Conservation (phyloP, 2,888 invertebrate genomes). For the Caenorhabditis sp. region DNA sequence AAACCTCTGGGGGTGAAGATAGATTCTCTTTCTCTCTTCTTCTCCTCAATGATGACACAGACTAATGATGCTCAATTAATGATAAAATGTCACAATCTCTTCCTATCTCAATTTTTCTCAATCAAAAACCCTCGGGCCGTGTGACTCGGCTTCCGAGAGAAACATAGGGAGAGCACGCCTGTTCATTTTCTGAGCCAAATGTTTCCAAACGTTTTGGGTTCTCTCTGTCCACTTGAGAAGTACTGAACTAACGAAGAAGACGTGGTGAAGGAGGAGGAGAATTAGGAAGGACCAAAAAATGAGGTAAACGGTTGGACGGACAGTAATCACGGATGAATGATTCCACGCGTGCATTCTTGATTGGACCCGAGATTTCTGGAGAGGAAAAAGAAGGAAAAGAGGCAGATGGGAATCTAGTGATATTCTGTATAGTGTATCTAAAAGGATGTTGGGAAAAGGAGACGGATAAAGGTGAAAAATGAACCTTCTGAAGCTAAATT, state of each 20-base stretch:
- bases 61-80: slow-evolving; percentile 58
- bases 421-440: slow-evolving; percentile 7
- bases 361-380: not conserved
- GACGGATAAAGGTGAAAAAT: not conserved
- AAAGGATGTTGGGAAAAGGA: not conserved
- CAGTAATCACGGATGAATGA: slow-evolving; percentile 35
- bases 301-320: slow-evolving; percentile 34
- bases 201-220: slow-evolving; percentile 31
- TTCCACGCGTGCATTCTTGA: slow-evolving; percentile 1
- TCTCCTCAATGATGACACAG: slow-evolving; percentile 30
- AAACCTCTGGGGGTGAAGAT: slow-evolving; percentile 8
- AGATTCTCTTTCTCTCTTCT: slow-evolving; percentile 14
- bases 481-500: too few relatives aligned
- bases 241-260: slow-evolving; percentile 43
- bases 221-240: slow-evolving; percentile 17
- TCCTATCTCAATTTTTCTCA: slow-evolving; percentile 49
- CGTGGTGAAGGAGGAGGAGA: not conserved
- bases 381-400: not conserved
- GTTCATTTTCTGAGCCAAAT: slow-evolving; percentile 45
- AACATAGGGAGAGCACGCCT: slow-evolving; percentile 34
- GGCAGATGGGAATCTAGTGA: slow-evolving; percentile 34
- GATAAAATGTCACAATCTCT: slow-evolving; percentile 48
- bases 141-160: slow-evolving; percentile 1
- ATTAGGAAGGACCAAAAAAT: slow-evolving; percentile 34
- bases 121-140: slow-evolving; percentile 44